These are phyloP conservation scores for Adineta ricciae DNA, from an alignment of 2,888 invertebrate species.

Conservation along the genomic window DNA sequence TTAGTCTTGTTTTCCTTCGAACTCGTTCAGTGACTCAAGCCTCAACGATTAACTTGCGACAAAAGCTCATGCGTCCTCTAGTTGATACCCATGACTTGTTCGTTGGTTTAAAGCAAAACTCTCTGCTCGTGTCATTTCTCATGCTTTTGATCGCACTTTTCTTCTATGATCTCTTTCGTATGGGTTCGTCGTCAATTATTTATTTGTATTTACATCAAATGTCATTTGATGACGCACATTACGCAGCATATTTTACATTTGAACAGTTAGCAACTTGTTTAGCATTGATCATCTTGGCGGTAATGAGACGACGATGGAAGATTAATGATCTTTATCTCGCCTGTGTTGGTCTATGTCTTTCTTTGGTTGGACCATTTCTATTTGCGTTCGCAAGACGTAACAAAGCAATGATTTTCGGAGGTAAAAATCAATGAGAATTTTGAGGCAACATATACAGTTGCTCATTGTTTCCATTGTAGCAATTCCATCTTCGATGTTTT, in stretches of 20 bases:
- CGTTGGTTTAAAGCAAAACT: neutral
- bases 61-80: neutral
- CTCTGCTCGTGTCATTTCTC: neutral
- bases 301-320: neutral
- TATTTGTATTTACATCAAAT: slow-evolving; percentile 4
- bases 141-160: neutral
- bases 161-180: neutral
- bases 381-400: neutral
- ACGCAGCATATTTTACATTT: neutral
- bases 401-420: slow-evolving; percentile 8
- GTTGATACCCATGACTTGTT: neutral
- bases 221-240: neutral
- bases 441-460: neutral
- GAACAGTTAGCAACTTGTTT: slow-evolving; percentile 10
- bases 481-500: slow-evolving; percentile 6
- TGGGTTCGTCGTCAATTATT: neutral
- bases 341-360: neutral
- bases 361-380: neutral
- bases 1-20: neutral
- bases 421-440: neutral
- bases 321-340: slow-evolving; percentile 9
- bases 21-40: neutral
- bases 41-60: neutral
- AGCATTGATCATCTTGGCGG: neutral
- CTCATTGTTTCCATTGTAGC: neutral